Conservation (phyloP, 2,113 vertebrate genomes). For the Scortum barcoo region DNA sequence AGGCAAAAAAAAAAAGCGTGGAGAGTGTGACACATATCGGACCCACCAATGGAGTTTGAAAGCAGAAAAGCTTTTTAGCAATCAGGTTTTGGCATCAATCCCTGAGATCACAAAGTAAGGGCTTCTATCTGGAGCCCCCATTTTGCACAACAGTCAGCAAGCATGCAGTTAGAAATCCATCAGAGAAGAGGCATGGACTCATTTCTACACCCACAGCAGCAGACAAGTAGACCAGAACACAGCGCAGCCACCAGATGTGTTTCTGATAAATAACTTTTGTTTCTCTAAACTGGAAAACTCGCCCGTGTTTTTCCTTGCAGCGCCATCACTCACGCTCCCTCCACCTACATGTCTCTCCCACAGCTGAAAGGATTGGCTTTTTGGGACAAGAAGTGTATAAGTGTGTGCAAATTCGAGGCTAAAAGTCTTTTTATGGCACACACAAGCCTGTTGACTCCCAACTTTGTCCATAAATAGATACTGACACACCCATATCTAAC, state of each 20-base stretch:
- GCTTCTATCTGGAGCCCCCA: neutral
- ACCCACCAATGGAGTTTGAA: neutral
- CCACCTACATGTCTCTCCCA: neutral
- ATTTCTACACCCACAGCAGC: neutral
- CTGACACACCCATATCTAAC: constrained; percentile 2
- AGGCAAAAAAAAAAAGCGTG: neutral
- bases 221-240: neutral
- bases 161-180: constrained; percentile 9
- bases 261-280: constrained; percentile 1
- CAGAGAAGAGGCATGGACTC: neutral
- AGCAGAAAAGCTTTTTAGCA: neutral
- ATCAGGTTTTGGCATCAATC: neutral
- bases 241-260: neutral
- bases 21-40: neutral
- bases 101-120: neutral
- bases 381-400: neutral
- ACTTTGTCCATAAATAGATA: constrained; percentile 1
- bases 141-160: constrained; percentile 8
- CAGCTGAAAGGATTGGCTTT: neutral
- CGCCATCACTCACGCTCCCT: constrained; percentile 6
- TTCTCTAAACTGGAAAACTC: neutral
- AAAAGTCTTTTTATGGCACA: neutral
- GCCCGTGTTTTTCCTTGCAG: neutral
- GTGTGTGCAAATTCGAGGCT: neutral
- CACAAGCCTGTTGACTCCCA: neutral